Conservation (phyloP, 2,888 invertebrate genomes). For the Lacanobia oleracea region DNA sequence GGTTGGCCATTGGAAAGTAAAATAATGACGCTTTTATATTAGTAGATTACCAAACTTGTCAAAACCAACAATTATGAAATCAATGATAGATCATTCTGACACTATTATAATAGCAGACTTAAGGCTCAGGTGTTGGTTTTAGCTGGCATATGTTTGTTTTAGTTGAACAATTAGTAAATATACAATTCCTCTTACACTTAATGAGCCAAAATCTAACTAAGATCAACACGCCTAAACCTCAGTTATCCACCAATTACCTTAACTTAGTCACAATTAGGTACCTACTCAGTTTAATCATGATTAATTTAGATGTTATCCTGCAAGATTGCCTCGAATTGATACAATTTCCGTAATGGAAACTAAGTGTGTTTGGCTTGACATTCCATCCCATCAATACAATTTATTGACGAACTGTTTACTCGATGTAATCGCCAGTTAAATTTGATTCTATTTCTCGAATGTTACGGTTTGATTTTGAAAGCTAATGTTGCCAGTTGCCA, state of each 20-base stretch:
- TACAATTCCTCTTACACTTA: too few relatives aligned
- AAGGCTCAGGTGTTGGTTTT: too few relatives aligned
- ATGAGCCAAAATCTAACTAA: too few relatives aligned
- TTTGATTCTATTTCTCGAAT: background rate
- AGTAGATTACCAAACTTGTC: too few relatives aligned
- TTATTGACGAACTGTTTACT: conserved; percentile 37
- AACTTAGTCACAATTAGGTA: conserved; percentile 19
- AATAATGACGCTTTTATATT: too few relatives aligned
- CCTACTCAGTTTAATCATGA: conserved; percentile 37
- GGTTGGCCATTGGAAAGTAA: too few relatives aligned
- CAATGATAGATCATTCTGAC: too few relatives aligned
- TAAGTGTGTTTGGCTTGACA: conserved; percentile 48
- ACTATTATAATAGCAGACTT: too few relatives aligned
- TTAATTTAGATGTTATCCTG: conserved; percentile 33
- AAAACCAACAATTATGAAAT: too few relatives aligned
- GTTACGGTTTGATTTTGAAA: conserved; percentile 7
- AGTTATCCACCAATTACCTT: conserved; percentile 17
- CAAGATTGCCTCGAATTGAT: conserved; percentile 35
- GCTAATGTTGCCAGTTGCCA: background rate
- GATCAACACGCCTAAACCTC: conserved; percentile 7
- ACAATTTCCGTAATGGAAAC: conserved; percentile 61
- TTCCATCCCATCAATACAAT: conserved; percentile 49
- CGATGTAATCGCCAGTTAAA: conserved; percentile 14
- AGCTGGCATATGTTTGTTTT: too few relatives aligned
- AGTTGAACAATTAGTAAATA: too few relatives aligned